Evolutionary conservation across 2,888 invertebrate genomes (phyloP), one percentile per base, ranked within the genome.

Genomic region (Folsomia manolachei): DNA sequence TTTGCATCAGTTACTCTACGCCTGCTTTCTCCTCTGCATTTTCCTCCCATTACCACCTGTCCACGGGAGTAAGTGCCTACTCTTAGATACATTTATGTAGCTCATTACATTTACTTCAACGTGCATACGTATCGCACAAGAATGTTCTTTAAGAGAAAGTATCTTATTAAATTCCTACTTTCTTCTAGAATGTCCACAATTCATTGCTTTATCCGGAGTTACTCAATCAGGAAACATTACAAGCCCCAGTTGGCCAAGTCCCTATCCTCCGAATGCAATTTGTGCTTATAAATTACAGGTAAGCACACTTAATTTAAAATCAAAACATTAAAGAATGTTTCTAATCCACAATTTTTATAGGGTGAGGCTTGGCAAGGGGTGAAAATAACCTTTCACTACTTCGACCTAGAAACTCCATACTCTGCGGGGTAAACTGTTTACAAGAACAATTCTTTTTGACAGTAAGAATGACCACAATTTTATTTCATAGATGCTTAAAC

Each of bases 351-450:
- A n/a, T 18, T 56, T 19, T 56, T 56, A 9, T 24, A 67, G 74
- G 83, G 82, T 1, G 75, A 81, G 67, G 79, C 80, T 7, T 83
- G 81, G 76, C 82, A 83, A 72, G 82, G 82, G n/a, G 77, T 83
- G 25, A 81, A 81, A 64, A 79, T 83, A 23, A 81, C 79, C 21
- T 83, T 83, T 69, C 74, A 78, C 24, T 74, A 77, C 19, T 83
- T 83, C 73, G 82, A 83, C 62, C 78, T 83, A 53, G 83, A 83
- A 70, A 76, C 81, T 18, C 82, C 82, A 19, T 83, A 82, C 74
- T 79, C 75, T 23, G 82, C 82, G 60, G 83, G 83, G 82, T 82
- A 78, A 77, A 60, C 61, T 53, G 7, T 56, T 39, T 39, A 39
- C 27, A 21, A 66, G n/a, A n/a, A n/a, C n/a, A 26, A 69, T 71